Conservation (phyloP, 2,888 invertebrate species). For the Trichacis sp. region DNA sequence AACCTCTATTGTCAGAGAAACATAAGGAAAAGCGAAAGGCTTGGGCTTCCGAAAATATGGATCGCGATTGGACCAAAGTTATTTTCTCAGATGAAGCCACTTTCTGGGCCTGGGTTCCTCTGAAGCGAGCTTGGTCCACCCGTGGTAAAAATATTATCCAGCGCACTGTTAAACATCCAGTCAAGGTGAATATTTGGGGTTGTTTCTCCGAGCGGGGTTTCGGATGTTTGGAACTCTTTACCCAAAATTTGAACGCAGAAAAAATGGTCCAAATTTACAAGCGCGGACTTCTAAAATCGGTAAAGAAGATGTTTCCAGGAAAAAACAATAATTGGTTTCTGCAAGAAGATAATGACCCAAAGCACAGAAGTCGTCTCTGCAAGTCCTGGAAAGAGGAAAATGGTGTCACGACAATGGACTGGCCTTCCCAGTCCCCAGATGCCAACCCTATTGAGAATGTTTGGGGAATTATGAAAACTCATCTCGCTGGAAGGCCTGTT, state of each 20-base stretch:
- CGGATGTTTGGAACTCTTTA: not conserved
- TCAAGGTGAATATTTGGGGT: slow-evolving; percentile 25
- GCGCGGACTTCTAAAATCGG: not conserved
- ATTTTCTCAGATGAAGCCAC: slow-evolving; percentile 14
- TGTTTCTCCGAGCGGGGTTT: slow-evolving; percentile 12
- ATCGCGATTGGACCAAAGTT: slow-evolving; percentile 32
- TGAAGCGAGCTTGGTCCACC: slow-evolving; percentile 19
- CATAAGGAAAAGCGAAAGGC: slow-evolving; percentile 20
- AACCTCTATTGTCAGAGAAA: slow-evolving; percentile 15
- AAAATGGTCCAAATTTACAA: not conserved
- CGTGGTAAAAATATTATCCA: slow-evolving; percentile 6
- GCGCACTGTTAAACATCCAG: slow-evolving; percentile 25
- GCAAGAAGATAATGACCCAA: not conserved
- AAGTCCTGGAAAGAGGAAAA: not conserved
- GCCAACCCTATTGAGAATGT: not conserved
- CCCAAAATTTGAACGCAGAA: too few relatives aligned
- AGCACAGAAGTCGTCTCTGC: not conserved
- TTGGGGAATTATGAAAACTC: too few relatives aligned
- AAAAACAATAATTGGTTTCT: not conserved
- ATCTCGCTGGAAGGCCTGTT: too few relatives aligned
- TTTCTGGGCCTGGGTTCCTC: slow-evolving; percentile 29
- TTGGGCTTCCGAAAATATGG: slow-evolving; percentile 22
- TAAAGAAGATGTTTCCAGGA: not conserved
- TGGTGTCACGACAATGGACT: not conserved
- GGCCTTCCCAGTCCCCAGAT: slow-evolving; percentile 2